Evolutionary conservation across 1,140 invertebrate species (phyloP).

Genomic region (Zaprionus lachaisei): DNA sequence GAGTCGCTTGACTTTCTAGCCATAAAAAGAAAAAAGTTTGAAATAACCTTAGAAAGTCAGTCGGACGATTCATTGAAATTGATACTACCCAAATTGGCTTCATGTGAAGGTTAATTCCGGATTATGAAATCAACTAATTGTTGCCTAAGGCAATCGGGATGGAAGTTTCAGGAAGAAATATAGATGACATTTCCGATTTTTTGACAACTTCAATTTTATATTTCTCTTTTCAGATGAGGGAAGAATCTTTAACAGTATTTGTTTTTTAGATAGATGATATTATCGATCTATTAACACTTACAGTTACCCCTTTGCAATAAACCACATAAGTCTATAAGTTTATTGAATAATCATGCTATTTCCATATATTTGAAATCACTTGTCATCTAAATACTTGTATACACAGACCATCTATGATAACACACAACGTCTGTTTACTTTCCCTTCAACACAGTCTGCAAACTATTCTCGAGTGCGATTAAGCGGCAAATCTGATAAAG

Average conservation of each 20-base stretch:
- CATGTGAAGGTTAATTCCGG: constrained; percentile 59
- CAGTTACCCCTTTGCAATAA: too few species aligned
- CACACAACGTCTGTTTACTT: not conserved
- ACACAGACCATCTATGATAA: not conserved
- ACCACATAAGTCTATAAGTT: too few species aligned
- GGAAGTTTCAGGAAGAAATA: not conserved
- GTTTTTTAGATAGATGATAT: too few species aligned
- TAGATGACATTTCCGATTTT: not conserved
- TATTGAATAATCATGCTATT: not conserved
- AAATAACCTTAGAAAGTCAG: constrained; percentile 75
- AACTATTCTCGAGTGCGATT: not conserved
- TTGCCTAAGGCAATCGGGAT: not conserved
- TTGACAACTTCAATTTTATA: not conserved
- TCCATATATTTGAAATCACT: not conserved
- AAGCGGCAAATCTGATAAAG: not conserved
- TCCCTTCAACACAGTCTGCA: not conserved
- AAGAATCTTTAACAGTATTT: not conserved
- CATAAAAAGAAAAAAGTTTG: constrained; percentile 46
- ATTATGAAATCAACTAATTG: not conserved
- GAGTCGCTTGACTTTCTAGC: constrained; percentile 61
- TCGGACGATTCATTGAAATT: constrained; percentile 16
- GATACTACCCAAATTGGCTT: constrained; percentile 46
- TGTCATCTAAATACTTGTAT: not conserved
- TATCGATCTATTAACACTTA: too few species aligned
- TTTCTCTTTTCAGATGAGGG: not conserved